These are phyloP conservation scores for Athene noctua DNA, from an alignment of 2,113 vertebrate species.

Conservation along the genomic window DNA sequence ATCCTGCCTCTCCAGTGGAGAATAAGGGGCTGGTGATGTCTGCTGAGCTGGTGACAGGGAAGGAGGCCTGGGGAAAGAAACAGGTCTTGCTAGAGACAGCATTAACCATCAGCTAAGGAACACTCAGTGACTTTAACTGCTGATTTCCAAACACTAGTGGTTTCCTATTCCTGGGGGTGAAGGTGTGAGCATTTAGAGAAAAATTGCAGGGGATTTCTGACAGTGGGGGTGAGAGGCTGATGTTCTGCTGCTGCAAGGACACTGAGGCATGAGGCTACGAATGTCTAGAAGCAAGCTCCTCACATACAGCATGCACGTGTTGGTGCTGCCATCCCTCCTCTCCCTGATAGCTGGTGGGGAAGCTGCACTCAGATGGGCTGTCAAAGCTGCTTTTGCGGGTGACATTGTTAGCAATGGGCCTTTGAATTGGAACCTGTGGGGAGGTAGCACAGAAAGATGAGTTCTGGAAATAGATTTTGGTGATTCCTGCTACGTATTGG, in stretches of 20 bases:
- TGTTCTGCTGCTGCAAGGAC: not conserved
- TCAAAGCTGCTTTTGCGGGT: not conserved
- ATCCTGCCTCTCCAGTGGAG: not conserved
- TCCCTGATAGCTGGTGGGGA: not conserved
- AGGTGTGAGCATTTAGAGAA: not conserved
- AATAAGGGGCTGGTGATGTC: not conserved
- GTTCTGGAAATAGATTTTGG: not conserved
- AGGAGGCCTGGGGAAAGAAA: not conserved
- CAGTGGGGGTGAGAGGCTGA: not conserved
- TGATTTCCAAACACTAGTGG: not conserved
- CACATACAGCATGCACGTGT: rapidly evolving
- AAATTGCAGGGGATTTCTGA: not conserved
- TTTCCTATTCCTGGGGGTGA: not conserved
- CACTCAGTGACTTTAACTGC: not conserved
- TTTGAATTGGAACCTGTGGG: rapidly evolving
- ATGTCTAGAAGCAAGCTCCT: not conserved
- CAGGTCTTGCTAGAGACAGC: not conserved
- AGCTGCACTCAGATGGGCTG: not conserved
- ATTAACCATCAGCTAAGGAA: not conserved
- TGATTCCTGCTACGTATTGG: not conserved
- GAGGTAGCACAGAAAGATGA: rapidly evolving
- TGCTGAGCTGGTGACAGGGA: not conserved
- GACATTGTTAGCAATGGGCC: rapidly evolving
- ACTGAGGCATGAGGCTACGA: rapidly evolving
- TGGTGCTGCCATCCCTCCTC: not conserved